Evolutionary conservation across 2,797 vertebrate genomes (phyloP), one percentile per base, ranked within the genome.

Genomic region (Enteromius unitaeniatus): DNA sequence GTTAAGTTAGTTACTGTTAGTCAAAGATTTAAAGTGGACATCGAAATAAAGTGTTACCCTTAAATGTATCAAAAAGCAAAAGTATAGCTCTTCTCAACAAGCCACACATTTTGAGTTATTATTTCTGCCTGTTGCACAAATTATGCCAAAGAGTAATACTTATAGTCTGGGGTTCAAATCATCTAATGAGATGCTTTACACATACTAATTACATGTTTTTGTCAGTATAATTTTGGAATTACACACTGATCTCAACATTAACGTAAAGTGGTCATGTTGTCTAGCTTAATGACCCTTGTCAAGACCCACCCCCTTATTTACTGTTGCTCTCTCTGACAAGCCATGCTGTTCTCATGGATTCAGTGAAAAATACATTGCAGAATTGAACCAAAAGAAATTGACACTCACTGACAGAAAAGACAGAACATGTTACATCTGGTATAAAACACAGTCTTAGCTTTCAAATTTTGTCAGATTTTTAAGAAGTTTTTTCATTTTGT

Each of bases 151-250:
- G n/a, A 23, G 10, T 23, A 7, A 64, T 28, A 64, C 1, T 40
- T 26, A 40, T 5, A 34, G 14, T 53, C 47, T 7, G 19, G 31
- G 34, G 34, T 76, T 76, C n/a, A 60, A 23, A 60, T 76, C 55
- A 76, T 58, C 31, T 23, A 74, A 53, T 53, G 19, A 45, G 40
- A 70, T 70, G 51, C 21, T 76, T 4, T 21, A 53, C 31, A 19
- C 34, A 58, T 58, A 58, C 55, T 58, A 76, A 55, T 76, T 58
- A 10, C 49, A 37, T 40, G 21, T 34, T 74, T 74, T 53, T 45
- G n/a, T 68, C 9, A 67, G 4, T 47, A 47, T 47, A 45, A 53
- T 74, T 74, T 34, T 21, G 6, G 13, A 76, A 37, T 55, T 40
- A 55, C 49, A 55, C 73, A 14, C 23, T 51, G 69, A 51, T 26